Conservation (phyloP, 37 sponge, comb jelly and placozoan species). For the Beroe forskalii region DNA sequence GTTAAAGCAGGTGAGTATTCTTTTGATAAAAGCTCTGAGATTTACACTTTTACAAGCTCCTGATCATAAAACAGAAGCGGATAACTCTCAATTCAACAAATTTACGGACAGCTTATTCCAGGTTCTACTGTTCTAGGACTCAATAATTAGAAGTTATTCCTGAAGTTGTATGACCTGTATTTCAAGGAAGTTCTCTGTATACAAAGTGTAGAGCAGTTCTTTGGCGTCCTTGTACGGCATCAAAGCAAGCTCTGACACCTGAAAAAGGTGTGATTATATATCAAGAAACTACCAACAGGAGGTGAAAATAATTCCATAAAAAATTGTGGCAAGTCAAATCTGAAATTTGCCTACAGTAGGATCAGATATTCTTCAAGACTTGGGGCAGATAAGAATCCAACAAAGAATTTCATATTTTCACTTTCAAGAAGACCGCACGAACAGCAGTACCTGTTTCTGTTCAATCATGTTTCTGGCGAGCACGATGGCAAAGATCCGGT, state of each 20-base stretch:
- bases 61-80: background rate
- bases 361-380: too few relatives aligned
- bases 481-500: slow-evolving; percentile 44
- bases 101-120: background rate
- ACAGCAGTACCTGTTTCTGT: slow-evolving; percentile 41
- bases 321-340: too few relatives aligned
- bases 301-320: too few relatives aligned
- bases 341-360: too few relatives aligned
- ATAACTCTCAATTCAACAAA: background rate
- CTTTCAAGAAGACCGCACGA: too few relatives aligned
- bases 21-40: background rate
- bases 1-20: too few relatives aligned
- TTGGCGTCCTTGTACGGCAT: slow-evolving; percentile 88
- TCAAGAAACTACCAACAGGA: background rate
- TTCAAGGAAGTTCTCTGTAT: slow-evolving; percentile 81
- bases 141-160: too few relatives aligned
- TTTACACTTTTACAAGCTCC: background rate
- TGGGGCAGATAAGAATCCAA: too few relatives aligned
- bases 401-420: too few relatives aligned
- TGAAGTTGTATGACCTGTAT: too few relatives aligned
- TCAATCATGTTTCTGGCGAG: slow-evolving; percentile 42
- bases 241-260: slow-evolving; percentile 84
- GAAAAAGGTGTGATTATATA: background rate
- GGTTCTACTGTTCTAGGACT: background rate
- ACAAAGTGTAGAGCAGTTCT: slow-evolving; percentile 87